Evolutionary conservation across 2,113 vertebrate genomes (phyloP), one percentile per base, ranked within the genome.

Genomic region (human (Homo sapiens)): DNA sequence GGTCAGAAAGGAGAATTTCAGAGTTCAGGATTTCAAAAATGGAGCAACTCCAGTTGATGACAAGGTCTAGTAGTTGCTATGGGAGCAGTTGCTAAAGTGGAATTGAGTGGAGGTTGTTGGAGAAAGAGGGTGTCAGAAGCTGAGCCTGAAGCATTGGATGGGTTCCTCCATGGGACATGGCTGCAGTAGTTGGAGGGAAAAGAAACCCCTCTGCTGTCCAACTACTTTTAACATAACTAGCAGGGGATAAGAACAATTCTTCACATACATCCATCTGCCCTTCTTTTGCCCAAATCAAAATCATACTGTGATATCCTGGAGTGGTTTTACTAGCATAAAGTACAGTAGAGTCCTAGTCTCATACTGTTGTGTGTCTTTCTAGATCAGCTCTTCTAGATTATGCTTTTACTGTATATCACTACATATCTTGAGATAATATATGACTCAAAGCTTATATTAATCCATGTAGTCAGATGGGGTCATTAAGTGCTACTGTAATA

Each of bases 11-110:
- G 84, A 98, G 96, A 96, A 95, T 96, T 97, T 98, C 97, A 98
- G 96, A 98, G 95, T 97, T 98, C 95, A 97, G 96, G 90, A 97
- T 98, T 98, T 98, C 98, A 98, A 98, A 97, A 95, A 96, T 97
- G 95, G 98, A 97, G 94, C 75, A 90, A 96, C 96, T 97, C 97
- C 96, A 94, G 97, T 96, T 96, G 97, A 96, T 59, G 92, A 89
- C 83, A 90, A 96, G 97, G 98, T 96, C 97, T 92, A 52, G 90
- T 66, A 95, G 81, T 90, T 95, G 95, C 97, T 95, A 86, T 93
- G 94, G 93, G 97, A 98, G 96, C 93, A 87, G 90, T 84, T 82
- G 88, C 93, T 59, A 10, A 86, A 98, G 96, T 48, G 89, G 92
- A 96, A 96, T 50, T 40, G 84, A 95, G 82, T 93, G 70, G 90